Evolutionary conservation across 1,140 invertebrate species (phyloP).

Genomic region (Marisa cornuarietis): DNA sequence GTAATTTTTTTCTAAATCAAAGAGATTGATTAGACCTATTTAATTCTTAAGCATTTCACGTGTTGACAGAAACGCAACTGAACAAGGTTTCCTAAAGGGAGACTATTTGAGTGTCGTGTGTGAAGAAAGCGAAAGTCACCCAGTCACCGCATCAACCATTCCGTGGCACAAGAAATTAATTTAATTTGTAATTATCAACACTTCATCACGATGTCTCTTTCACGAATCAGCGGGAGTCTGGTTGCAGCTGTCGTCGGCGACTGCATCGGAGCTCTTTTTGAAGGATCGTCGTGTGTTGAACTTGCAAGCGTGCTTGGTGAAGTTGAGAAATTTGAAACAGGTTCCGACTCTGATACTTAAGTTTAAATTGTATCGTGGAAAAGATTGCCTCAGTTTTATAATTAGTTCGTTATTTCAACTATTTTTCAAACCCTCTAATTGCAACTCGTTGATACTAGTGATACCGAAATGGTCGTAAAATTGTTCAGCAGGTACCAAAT

Average conservation of each 20-base stretch:
- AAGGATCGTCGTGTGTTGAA: conserved; percentile 59
- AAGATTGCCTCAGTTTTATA: no score
- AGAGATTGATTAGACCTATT: no score
- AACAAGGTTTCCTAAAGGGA: no score
- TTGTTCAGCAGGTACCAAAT: no score
- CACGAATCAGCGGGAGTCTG: conserved; percentile 69
- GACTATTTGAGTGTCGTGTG: neutral
- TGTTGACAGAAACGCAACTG: no score
- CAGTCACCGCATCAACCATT: neutral
- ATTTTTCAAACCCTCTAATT: no score
- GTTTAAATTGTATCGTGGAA: no score
- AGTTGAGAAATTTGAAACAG: conserved; percentile 34
- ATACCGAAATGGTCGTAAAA: no score
- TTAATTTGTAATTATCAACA: neutral
- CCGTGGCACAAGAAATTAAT: neutral
- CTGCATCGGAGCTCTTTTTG: conserved; percentile 78
- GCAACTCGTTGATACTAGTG: no score
- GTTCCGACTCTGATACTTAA: neutral
- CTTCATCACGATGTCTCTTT: neutral
- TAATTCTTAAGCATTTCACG: no score
- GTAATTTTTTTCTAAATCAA: no score
- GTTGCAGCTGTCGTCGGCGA: conserved; percentile 78
- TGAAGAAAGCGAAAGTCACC: neutral
- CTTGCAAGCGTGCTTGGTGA: conserved; percentile 22
- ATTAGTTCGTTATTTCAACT: no score